phyloP scores from a whole-genome alignment of 1,140 invertebrate species.

The Macrostomum lignano region DNA sequence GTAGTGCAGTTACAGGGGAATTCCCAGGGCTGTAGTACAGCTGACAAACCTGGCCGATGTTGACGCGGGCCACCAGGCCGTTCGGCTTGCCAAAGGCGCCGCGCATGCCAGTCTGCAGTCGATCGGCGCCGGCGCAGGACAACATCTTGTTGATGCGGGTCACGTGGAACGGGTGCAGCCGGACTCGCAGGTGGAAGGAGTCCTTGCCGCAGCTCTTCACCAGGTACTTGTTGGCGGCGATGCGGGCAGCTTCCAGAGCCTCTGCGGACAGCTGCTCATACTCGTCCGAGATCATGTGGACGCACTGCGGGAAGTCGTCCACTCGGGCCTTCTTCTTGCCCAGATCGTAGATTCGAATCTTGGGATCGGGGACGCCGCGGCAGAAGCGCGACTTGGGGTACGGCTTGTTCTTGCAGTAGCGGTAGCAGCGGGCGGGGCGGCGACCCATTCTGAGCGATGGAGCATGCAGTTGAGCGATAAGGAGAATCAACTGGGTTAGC shows the following conservation, averaged over 20 bases:
- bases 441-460: too few relatives aligned
- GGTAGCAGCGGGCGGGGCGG: too few relatives aligned
- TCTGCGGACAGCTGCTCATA: slow-evolving; percentile 95
- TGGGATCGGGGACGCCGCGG: slow-evolving; percentile 40
- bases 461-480: too few relatives aligned
- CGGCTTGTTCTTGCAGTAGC: too few relatives aligned
- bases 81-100: slow-evolving; percentile 97
- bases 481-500: too few relatives aligned
- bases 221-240: slow-evolving; percentile 94
- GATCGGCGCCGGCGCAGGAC: slow-evolving; percentile 99
- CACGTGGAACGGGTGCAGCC: slow-evolving; percentile 93
- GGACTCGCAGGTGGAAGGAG: slow-evolving; percentile 89
- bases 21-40: too few relatives aligned
- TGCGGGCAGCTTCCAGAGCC: slow-evolving; percentile 81
- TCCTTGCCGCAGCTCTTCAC: slow-evolving; percentile 67
- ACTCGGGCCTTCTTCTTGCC: slow-evolving; percentile 85
- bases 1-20: too few relatives aligned
- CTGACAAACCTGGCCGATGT: slow-evolving; percentile 48
- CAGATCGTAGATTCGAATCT: slow-evolving; percentile 95
- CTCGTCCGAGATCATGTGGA: slow-evolving; percentile 92
- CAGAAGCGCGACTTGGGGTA: too few relatives aligned
- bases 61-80: slow-evolving; percentile 82
- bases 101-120: slow-evolving; percentile 98
- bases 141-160: slow-evolving; percentile 99
- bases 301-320: slow-evolving; percentile 86